These are phyloP conservation scores for Cecidostiba fungosa DNA, from an alignment of 2,888 invertebrate genomes.

Conservation along the genomic window DNA sequence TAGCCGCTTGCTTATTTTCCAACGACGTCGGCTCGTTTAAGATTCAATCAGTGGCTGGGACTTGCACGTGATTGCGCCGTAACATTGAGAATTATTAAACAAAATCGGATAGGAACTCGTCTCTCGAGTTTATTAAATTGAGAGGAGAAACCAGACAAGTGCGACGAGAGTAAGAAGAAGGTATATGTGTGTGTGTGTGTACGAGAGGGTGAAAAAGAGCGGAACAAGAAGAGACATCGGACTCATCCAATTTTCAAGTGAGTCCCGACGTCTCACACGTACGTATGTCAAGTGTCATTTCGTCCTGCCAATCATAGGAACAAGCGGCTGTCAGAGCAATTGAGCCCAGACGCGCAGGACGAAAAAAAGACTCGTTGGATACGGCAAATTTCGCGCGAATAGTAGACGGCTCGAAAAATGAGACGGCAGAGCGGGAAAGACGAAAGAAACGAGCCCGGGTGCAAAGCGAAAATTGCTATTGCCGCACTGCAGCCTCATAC, in stretches of 20 bases:
- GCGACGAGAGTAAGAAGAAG: not conserved
- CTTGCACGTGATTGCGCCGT: too few relatives aligned
- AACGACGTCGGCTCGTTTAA: too few relatives aligned
- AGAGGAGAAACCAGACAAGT: not conserved
- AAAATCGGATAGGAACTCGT: too few relatives aligned
- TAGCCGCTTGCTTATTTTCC: too few relatives aligned
- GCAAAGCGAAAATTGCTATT: conserved; percentile 53
- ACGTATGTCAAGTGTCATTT: conserved; percentile 22
- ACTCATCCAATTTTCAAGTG: conserved; percentile 47
- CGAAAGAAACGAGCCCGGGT: conserved; percentile 30
- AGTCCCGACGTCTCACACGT: not conserved
- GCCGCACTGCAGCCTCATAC: conserved; percentile 17
- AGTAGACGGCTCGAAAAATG: conserved; percentile 43
- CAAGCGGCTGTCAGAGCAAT: conserved; percentile 38
- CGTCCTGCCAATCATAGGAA: conserved; percentile 55
- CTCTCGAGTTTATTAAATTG: not conserved
- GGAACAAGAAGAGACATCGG: conserved; percentile 35
- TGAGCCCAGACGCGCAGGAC: not conserved
- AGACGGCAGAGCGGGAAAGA: conserved; percentile 3
- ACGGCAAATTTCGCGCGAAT: conserved; percentile 41
- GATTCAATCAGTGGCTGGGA: too few relatives aligned
- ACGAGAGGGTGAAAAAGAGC: not conserved
- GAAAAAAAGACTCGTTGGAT: conserved; percentile 11
- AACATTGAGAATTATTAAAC: too few relatives aligned
- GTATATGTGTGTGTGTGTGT: too few relatives aligned